A percentile compares a stretch with the other conserved stretches of the same genome.
Evolutionary conservation across 2,113 vertebrate species (phyloP).

Genomic region (Saccopteryx bilineata): DNA sequence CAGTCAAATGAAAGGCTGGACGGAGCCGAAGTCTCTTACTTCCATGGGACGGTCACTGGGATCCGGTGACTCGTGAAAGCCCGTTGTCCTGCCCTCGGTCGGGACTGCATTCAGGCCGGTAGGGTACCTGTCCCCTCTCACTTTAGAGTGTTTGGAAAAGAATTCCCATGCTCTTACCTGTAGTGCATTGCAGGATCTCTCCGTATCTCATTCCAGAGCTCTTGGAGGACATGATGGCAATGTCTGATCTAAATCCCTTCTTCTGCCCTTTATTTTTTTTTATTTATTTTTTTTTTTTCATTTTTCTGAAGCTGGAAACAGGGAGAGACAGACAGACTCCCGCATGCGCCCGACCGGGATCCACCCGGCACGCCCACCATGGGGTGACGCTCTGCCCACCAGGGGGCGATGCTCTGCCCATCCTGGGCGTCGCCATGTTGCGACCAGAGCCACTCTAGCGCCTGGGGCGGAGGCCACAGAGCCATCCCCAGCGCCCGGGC

Average conservation of each 20-base stretch:
- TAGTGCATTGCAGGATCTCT: constrained; percentile 7
- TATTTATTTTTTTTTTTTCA: too few relatives aligned
- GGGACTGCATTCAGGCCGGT: neutral
- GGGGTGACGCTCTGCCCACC: too few relatives aligned
- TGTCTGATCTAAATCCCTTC: neutral
- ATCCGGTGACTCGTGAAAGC: neutral
- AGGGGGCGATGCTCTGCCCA: too few relatives aligned
- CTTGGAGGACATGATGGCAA: constrained; percentile 26
- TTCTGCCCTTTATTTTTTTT: constrained; percentile 45
- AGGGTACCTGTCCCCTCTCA: neutral
- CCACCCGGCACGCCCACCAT: too few relatives aligned
- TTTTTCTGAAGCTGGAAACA: too few relatives aligned
- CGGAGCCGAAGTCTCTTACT: neutral
- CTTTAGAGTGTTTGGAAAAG: neutral
- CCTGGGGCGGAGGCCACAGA: too few relatives aligned
- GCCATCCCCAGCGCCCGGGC: too few relatives aligned
- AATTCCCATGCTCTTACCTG: neutral
- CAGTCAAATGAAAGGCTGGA: neutral
- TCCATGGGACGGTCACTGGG: neutral
- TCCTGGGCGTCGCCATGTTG: too few relatives aligned
- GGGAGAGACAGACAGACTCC: too few relatives aligned
- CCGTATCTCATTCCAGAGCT: constrained; percentile 36
- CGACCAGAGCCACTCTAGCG: too few relatives aligned
- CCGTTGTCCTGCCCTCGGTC: neutral
- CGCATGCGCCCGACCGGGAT: too few relatives aligned